Conservation (phyloP, 2,888 invertebrate species). For the Monopis laevigella region DNA sequence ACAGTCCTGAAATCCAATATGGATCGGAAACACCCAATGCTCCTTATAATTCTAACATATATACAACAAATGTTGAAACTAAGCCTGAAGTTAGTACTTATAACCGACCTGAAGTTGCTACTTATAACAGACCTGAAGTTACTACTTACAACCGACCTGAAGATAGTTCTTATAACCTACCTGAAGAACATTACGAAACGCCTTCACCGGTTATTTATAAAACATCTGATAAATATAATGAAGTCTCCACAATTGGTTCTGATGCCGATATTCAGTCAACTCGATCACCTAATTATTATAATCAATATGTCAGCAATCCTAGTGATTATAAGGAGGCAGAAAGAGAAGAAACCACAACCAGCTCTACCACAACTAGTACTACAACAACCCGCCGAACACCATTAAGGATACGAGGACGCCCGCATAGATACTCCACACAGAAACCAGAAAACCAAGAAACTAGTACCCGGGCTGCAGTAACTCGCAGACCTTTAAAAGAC, state of each 20-base stretch:
- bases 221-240: constrained; percentile 29
- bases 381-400: constrained; percentile 40
- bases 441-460: constrained; percentile 48
- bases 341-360: constrained; percentile 27
- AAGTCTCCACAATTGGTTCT: constrained; percentile 25
- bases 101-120: constrained; percentile 12
- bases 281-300: constrained; percentile 31
- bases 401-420: constrained; percentile 41
- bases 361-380: constrained; percentile 41
- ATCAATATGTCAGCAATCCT: constrained; percentile 33
- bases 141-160: constrained; percentile 11
- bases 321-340: constrained; percentile 26
- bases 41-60: constrained; percentile 37
- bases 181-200: constrained; percentile 21
- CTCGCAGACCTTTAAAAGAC: constrained; percentile 62
- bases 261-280: constrained; percentile 24
- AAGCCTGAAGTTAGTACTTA: constrained; percentile 11
- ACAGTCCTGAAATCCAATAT: constrained; percentile 51
- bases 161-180: too few relatives aligned
- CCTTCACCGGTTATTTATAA: constrained; percentile 28
- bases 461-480: constrained; percentile 40
- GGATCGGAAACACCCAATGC: constrained; percentile 38
- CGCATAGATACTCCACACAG: constrained; percentile 45
- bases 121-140: constrained; percentile 11
- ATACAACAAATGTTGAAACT: constrained; percentile 30